Evolutionary conservation across 2,888 invertebrate species (phyloP).

Genomic region (Uloborus plumipes): DNA sequence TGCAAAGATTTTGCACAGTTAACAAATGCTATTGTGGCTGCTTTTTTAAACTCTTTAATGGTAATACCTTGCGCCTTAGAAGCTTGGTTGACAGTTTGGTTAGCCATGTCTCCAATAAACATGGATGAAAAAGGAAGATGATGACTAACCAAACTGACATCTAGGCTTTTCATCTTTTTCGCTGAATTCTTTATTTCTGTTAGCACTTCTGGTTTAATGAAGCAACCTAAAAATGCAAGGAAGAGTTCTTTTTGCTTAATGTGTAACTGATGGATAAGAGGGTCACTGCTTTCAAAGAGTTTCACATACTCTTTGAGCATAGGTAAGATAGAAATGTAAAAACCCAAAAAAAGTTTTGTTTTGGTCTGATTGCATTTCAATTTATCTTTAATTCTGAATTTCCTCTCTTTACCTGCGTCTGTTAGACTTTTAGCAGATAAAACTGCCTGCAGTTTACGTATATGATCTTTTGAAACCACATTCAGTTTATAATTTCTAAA

Average conservation of each 20-base stretch:
- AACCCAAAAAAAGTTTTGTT: no score
- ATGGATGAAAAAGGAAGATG: background rate
- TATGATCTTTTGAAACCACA: no score
- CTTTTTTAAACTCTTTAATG: background rate
- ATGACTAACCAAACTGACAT: background rate
- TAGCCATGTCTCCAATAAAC: conserved; percentile 10
- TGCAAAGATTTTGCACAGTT: background rate
- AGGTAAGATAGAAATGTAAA: no score
- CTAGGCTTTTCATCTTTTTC: background rate
- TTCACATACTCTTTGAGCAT: no score
- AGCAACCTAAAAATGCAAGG: conserved; percentile 4
- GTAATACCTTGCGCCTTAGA: background rate
- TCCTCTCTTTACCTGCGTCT: no score
- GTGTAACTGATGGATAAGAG: no score
- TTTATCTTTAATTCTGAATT: no score
- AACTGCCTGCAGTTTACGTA: no score
- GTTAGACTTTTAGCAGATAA: no score
- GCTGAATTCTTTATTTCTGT: background rate
- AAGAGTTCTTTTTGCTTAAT: background rate
- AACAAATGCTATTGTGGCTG: conserved; percentile 2
- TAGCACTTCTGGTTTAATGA: conserved; percentile 17
- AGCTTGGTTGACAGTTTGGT: background rate
- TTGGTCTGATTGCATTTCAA: no score
- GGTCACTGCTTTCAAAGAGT: no score
- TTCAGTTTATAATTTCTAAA: no score